These are phyloP conservation scores for Colius striatus DNA, from an alignment of 2,113 vertebrate species.

Conservation along the genomic window DNA sequence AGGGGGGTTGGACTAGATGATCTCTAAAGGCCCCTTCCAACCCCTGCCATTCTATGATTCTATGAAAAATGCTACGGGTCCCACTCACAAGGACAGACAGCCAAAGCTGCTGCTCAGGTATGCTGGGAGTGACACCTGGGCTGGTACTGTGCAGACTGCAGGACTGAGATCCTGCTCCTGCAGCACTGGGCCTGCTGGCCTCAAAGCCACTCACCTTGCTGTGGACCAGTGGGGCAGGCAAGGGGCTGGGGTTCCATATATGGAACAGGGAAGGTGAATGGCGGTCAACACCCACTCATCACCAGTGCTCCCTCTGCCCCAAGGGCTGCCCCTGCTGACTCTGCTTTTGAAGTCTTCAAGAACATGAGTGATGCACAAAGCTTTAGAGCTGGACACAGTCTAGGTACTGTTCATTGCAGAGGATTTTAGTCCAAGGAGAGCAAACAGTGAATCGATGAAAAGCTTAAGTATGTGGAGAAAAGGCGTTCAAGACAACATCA, in stretches of 20 bases:
- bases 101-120: background rate
- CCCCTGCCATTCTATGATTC: too few relatives aligned
- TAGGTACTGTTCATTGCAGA: background rate
- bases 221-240: background rate
- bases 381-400: background rate
- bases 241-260: background rate
- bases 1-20: too few relatives aligned
- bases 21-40: too few relatives aligned
- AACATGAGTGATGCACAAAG: background rate
- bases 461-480: background rate
- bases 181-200: background rate
- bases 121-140: background rate
- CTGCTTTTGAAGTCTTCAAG: background rate
- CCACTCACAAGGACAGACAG: background rate
- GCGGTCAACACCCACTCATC: background rate
- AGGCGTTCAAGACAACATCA: constrained; percentile 3
- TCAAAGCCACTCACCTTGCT: background rate
- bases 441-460: background rate
- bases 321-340: background rate
- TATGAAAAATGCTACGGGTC: background rate
- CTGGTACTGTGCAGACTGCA: background rate
- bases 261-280: background rate
- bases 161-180: background rate
- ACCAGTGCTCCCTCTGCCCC: background rate
- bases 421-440: background rate